Evolutionary conservation across 2,797 vertebrate species (phyloP).

Genomic region (Botia kubotai): DNA sequence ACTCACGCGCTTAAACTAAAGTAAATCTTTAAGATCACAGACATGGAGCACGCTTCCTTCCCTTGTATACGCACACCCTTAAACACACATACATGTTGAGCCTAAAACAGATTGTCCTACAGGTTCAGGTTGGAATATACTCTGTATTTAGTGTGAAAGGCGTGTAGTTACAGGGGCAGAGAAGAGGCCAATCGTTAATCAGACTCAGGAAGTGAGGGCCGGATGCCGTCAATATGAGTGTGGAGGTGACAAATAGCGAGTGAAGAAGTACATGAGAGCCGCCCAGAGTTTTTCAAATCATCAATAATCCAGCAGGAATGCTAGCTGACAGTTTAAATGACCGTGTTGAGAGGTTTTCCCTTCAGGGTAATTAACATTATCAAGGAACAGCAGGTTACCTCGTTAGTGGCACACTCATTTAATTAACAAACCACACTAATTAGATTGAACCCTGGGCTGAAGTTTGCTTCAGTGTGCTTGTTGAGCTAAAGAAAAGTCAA

Average conservation of each 20-base stretch:
- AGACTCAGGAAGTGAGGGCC: not conserved
- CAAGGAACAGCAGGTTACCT: conserved; percentile 83
- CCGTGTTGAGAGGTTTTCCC: conserved; percentile 77
- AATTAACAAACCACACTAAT: conserved; percentile 78
- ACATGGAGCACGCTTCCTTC: conserved; percentile 18
- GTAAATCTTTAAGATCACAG: conserved; percentile 22
- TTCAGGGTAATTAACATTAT: conserved; percentile 80
- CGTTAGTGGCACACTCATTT: conserved; percentile 80
- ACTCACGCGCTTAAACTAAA: conserved; percentile 34
- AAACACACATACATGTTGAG: conserved; percentile 19
- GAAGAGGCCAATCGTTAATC: conserved; percentile 24
- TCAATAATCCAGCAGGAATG: conserved; percentile 69
- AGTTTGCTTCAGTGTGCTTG: conserved; percentile 59
- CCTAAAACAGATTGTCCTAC: conserved; percentile 32
- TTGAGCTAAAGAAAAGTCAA: conserved; percentile 50
- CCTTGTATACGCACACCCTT: conserved; percentile 6
- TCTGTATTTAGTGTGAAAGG: not conserved
- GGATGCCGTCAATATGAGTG: conserved; percentile 18
- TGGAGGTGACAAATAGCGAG: conserved; percentile 12
- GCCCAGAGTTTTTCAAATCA: conserved; percentile 62
- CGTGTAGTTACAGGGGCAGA: conserved; percentile 10
- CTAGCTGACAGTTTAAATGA: conserved; percentile 81
- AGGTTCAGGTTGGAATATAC: not conserved
- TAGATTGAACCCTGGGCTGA: conserved; percentile 67
- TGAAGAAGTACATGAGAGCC: conserved; percentile 20